Percentiles rank a stretch among this genome's conserved stretches.
Evolutionary conservation across 64 coral and sea anemone genomes (phyloP).

Genomic region (Pocillopora damicornis): DNA sequence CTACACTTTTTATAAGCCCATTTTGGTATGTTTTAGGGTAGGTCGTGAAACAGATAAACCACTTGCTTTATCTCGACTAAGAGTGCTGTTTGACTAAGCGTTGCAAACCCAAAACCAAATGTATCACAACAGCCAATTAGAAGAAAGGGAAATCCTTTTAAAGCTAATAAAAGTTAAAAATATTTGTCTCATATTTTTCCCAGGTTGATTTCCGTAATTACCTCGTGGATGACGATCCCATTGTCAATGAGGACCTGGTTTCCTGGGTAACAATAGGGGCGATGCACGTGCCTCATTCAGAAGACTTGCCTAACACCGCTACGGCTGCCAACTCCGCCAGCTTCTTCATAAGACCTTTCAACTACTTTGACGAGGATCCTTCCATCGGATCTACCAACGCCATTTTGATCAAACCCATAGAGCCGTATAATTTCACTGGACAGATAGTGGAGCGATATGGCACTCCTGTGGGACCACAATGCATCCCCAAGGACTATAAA

Average conservation of each 20-base stretch:
- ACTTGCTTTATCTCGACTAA: no score
- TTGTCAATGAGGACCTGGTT: conserved; percentile 80
- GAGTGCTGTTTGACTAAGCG: no score
- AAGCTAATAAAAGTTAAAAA: no score
- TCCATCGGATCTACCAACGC: conserved; percentile 76
- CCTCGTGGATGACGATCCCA: conserved; percentile 59
- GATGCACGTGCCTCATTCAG: conserved; percentile 83
- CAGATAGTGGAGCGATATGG: conserved; percentile 35
- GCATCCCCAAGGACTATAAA: background rate
- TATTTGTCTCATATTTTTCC: no score
- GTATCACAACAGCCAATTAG: no score
- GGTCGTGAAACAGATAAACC: no score
- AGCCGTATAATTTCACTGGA: background rate
- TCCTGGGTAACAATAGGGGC: conserved; percentile 80
- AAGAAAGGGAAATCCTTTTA: no score
- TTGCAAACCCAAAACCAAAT: no score
- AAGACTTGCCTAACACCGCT: conserved; percentile 85
- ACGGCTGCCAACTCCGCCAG: conserved; percentile 63
- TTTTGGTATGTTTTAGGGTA: no score
- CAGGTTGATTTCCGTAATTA: conserved; percentile 31
- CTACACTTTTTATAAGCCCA: no score
- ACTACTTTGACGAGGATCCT: conserved; percentile 91
- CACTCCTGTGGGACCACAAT: conserved; percentile 14
- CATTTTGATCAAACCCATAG: conserved; percentile 52
- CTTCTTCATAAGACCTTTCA: conserved; percentile 88